Percentiles rank a stretch among this genome's conserved stretches.
Evolutionary conservation across 1,140 invertebrate species (phyloP).

Genomic region (Saccostrea cuccullata): DNA sequence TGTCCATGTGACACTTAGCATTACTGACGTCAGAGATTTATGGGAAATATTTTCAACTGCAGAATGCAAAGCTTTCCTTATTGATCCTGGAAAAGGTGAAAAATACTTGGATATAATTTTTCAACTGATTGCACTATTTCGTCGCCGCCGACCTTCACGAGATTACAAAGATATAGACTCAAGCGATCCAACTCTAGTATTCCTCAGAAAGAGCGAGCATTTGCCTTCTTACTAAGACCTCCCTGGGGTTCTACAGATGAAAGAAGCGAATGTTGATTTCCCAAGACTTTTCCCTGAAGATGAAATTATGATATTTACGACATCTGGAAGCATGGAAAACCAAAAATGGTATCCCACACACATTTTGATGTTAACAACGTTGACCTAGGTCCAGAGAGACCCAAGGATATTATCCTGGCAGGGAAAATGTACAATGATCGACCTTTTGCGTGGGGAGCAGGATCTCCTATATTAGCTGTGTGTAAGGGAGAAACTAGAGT

Average conservation of each 20-base stretch:
- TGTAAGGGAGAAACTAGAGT: not conserved
- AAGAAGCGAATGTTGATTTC: not conserved
- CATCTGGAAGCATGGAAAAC: slow-evolving; percentile 43
- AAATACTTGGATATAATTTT: not conserved
- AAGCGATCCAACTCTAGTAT: not conserved
- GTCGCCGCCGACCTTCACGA: slow-evolving; percentile 2
- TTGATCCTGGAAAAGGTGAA: slow-evolving; percentile 28
- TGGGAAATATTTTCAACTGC: slow-evolving; percentile 23
- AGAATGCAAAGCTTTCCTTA: slow-evolving; percentile 19
- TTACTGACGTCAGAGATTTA: not conserved
- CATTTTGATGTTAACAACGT: slow-evolving; percentile 19
- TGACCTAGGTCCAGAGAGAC: not conserved
- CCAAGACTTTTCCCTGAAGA: slow-evolving; percentile 40
- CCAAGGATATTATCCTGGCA: not conserved
- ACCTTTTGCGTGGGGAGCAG: slow-evolving; percentile 39
- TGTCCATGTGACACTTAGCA: slow-evolving; percentile 37
- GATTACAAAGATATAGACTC: not conserved
- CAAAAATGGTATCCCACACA: slow-evolving; percentile 31
- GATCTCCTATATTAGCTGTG: not conserved
- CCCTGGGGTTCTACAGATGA: not conserved
- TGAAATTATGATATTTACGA: slow-evolving; percentile 9
- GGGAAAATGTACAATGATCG: slow-evolving; percentile 35
- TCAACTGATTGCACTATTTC: not conserved
- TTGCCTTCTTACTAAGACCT: not conserved
- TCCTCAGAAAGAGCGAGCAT: not conserved